Evolutionary conservation across 2,888 invertebrate species (phyloP).

Genomic region (Lycophotia porphyrea): DNA sequence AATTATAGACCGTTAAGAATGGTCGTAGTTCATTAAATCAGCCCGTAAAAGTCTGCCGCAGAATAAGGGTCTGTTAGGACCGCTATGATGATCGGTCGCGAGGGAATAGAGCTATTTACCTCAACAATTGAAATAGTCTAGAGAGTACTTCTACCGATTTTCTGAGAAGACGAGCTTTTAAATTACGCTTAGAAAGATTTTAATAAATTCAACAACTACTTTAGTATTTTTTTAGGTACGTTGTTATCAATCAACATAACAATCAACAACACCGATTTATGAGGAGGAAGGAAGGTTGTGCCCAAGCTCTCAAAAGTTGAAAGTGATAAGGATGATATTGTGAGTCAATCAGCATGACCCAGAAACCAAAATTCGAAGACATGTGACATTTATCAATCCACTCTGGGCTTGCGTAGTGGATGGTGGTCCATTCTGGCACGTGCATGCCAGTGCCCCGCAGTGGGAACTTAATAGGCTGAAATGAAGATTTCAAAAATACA

Average conservation of each 20-base stretch:
- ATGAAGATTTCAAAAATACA: neutral
- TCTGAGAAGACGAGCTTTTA: neutral
- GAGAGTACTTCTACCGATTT: conserved; percentile 15
- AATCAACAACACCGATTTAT: neutral
- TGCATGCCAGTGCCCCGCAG: neutral
- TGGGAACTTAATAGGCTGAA: neutral
- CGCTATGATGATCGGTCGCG: conserved; percentile 24
- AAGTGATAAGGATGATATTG: neutral
- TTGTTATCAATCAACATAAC: neutral
- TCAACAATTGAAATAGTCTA: conserved; percentile 23
- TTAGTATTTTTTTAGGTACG: neutral
- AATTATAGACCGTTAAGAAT: conserved; percentile 46
- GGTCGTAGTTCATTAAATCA: conserved; percentile 49
- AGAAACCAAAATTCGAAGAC: neutral
- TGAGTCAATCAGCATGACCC: neutral
- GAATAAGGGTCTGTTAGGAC: conserved; percentile 33
- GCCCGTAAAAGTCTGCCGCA: conserved; percentile 47
- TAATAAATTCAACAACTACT: too few relatives aligned
- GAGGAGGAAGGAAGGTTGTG: neutral
- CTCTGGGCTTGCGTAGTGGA: neutral
- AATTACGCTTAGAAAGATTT: neutral
- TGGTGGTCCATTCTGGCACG: neutral
- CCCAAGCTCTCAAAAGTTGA: neutral
- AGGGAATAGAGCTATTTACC: conserved; percentile 36
- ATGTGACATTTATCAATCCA: neutral